These are phyloP conservation scores for Rhinichthys klamathensis DNA, from an alignment of 2,113 vertebrate species.

Conservation along the genomic window DNA sequence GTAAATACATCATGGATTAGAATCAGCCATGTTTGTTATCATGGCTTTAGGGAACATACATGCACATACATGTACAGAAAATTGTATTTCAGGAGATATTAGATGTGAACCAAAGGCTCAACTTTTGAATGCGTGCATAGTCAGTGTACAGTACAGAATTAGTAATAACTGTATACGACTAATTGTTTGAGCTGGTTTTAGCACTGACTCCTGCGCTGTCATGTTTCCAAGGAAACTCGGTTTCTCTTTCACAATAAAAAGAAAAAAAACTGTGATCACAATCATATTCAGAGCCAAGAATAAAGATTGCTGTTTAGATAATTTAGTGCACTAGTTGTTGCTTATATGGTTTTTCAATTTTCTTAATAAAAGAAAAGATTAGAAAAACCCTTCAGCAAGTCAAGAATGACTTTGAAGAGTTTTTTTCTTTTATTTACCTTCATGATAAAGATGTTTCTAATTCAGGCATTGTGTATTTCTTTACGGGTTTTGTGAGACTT, in stretches of 20 bases:
- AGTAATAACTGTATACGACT: background rate
- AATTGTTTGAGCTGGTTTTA: constrained; percentile 8
- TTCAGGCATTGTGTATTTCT: background rate
- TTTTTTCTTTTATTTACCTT: background rate
- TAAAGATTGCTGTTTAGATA: background rate
- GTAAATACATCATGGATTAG: constrained; percentile 73
- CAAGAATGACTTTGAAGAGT: background rate
- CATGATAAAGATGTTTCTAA: background rate
- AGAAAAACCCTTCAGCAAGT: background rate
- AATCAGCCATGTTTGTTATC: constrained; percentile 75
- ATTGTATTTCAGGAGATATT: background rate
- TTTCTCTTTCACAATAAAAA: background rate
- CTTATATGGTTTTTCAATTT: background rate
- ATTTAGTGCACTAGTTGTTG: background rate
- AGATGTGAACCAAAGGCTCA: background rate
- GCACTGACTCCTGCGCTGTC: constrained; percentile 7
- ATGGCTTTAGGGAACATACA: constrained; percentile 50
- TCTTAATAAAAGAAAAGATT: background rate
- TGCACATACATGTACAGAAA: constrained; percentile 1
- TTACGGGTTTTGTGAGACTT: background rate
- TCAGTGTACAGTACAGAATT: background rate
- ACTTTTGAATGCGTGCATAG: background rate
- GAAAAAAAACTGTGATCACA: background rate
- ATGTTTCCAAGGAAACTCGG: constrained; percentile 37
- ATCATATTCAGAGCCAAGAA: background rate